Evolutionary conservation across 2,113 vertebrate genomes (phyloP), one percentile per base, ranked within the genome.

Genomic region (Sapajus apella): DNA sequence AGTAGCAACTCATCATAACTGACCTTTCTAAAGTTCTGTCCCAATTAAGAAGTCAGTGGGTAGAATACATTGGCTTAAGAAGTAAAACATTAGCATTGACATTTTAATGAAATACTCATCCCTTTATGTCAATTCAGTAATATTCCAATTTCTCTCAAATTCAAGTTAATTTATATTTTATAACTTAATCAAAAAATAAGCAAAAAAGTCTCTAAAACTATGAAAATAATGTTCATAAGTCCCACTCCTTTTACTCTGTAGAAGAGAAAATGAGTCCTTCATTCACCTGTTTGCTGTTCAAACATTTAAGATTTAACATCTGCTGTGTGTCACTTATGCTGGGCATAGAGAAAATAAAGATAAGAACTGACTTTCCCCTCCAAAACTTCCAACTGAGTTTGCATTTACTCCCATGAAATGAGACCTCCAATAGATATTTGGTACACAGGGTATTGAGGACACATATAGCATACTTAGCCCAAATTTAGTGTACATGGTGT

Each of bases 151-250:
- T 91, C 70, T 96, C 17, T 30, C 56, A 72, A 6, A 80, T 84
- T 92, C 85, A 95, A 89, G n/a, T 17, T 90, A 90, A 6, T 20
- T 17, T 92, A 0, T 50, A 35, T 90, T 92, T 89, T 73, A n/a
- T 80, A 87, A 58, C n/a, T 87, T 5, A 96, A 87, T 23, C 21
- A 80, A 90, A 37, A 97, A 93, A 43, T 94, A 90, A 89, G 10
- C 66, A 56, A 61, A 56, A 76, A 56, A 21, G 3, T 68, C n/a
- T 91, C 23, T 91, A 58, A 95, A 35, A 4, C 20, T 1, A 1
- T 86, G 73, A 90, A 87, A 90, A 47, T 81, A 94, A 70, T 50
- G 61, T 88, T 87, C 32, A n/a, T 66, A 50, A 66, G 55, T 66
- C 18, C 25, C 21, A 16, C 68, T 40, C 58, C 40, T 85, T 79